Percentiles rank a stretch among this genome's conserved stretches.
Evolutionary conservation across 2,888 invertebrate species (phyloP).

Genomic region (Thyatira batis): DNA sequence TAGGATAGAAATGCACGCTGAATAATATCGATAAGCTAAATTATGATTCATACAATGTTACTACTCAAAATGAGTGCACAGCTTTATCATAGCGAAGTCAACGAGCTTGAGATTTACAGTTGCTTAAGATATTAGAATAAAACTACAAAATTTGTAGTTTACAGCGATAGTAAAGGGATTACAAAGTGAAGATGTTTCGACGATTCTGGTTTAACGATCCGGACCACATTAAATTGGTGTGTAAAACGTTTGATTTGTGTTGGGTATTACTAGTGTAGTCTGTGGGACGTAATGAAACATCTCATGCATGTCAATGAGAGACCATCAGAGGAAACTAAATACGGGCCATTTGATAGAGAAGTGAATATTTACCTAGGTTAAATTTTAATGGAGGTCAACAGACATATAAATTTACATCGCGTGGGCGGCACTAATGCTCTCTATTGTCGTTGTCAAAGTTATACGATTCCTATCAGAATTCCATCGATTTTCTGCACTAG

Average conservation of each 20-base stretch:
- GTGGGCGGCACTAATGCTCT: neutral
- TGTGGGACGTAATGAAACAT: neutral
- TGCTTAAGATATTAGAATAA: constrained; percentile 1
- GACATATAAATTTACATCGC: neutral
- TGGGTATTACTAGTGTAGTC: constrained; percentile 2
- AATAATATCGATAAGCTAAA: neutral
- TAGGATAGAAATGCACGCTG: constrained; percentile 32
- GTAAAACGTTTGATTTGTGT: constrained; percentile 14
- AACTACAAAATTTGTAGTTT: constrained; percentile 16
- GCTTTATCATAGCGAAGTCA: neutral
- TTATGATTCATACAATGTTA: neutral
- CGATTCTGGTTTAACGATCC: constrained; percentile 32
- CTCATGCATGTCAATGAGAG: neutral
- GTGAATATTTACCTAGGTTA: neutral
- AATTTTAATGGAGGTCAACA: neutral
- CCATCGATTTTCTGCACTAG: neutral
- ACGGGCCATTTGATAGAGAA: constrained; percentile 1
- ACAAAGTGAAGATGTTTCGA: constrained; percentile 23
- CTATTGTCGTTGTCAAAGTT: neutral
- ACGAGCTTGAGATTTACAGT: neutral
- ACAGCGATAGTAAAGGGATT: constrained; percentile 1
- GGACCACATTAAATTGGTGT: constrained; percentile 17
- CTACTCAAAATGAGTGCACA: neutral
- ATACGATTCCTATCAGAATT: neutral
- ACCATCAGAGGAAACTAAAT: neutral